Conservation (phyloP, 2,113 vertebrate species). For the Microtus richardsoni region DNA sequence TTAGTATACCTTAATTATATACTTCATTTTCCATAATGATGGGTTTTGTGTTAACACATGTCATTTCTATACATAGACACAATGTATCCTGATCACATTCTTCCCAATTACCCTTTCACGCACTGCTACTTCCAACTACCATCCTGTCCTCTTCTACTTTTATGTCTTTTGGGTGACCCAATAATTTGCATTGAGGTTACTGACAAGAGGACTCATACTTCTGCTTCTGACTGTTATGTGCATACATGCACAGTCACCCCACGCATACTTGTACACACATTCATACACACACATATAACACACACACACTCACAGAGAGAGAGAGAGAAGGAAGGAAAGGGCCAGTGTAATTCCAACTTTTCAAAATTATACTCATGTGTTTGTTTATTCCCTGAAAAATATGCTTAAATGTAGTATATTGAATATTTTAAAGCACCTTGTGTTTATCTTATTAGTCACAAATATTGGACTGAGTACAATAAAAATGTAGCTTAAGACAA, state of each 20-base stretch:
- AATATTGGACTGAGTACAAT: neutral
- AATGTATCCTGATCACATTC: neutral
- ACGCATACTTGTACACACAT: neutral
- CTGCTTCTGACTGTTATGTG: too few relatives aligned
- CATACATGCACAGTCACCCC: neutral
- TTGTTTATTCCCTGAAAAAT: neutral
- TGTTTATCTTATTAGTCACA: neutral
- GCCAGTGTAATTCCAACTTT: neutral
- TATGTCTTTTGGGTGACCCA: neutral
- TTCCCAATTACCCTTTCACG: neutral
- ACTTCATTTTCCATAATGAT: neutral
- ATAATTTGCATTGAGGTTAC: neutral
- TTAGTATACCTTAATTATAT: neutral
- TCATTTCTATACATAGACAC: neutral
- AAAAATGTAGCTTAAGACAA: conserved; percentile 20
- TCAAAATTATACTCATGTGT: neutral
- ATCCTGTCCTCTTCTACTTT: neutral
- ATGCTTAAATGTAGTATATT: neutral
- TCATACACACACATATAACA: neutral
- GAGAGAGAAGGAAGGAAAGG: neutral
- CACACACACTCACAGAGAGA: too few relatives aligned
- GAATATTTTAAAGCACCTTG: neutral
- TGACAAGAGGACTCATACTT: neutral
- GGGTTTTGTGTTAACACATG: neutral
- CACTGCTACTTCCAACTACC: too few relatives aligned